phyloP scores from a whole-genome alignment of 2,888 invertebrate genomes.

The Lasioglossum leucozonium region DNA sequence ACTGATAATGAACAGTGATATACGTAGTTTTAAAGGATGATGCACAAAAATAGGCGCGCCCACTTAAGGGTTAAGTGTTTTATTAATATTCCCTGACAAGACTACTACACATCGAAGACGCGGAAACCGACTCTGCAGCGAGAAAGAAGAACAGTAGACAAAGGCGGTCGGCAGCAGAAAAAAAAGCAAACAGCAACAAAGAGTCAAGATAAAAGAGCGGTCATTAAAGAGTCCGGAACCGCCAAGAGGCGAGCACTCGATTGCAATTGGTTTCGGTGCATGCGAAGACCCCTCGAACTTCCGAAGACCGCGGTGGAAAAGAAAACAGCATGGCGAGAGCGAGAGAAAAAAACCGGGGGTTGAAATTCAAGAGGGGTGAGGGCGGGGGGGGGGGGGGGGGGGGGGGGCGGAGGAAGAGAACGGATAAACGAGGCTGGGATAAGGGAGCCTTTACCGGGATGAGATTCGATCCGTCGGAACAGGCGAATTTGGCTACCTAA shows the following conservation, averaged over 20 bases:
- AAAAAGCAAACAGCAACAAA: not conserved
- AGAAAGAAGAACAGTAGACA: slow-evolving; percentile 8
- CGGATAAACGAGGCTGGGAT: slow-evolving; percentile 42
- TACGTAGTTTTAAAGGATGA: too few species aligned
- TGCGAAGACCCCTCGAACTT: slow-evolving; percentile 45
- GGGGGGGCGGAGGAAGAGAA: not conserved
- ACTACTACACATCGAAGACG: too few species aligned
- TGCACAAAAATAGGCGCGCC: too few species aligned
- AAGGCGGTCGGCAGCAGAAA: not conserved
- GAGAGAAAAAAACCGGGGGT: not conserved
- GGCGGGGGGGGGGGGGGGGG: too few species aligned
- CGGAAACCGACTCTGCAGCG: not conserved
- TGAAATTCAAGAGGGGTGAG: not conserved
- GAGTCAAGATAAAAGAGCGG: slow-evolving; percentile 20
- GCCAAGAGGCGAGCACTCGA: slow-evolving; percentile 55
- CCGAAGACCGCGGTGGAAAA: not conserved
- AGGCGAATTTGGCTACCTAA: slow-evolving; percentile 74
- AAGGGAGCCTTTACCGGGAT: slow-evolving; percentile 69
- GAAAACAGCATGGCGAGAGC: not conserved
- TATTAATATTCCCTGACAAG: too few species aligned
- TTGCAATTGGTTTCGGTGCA: slow-evolving; percentile 62
- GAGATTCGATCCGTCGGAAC: slow-evolving; percentile 71
- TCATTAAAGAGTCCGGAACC: slow-evolving; percentile 27
- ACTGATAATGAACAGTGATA: too few species aligned
- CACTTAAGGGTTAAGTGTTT: too few species aligned